These are phyloP conservation scores for Chironomus riparius DNA, from an alignment of 2,888 invertebrate genomes.

Conservation along the genomic window DNA sequence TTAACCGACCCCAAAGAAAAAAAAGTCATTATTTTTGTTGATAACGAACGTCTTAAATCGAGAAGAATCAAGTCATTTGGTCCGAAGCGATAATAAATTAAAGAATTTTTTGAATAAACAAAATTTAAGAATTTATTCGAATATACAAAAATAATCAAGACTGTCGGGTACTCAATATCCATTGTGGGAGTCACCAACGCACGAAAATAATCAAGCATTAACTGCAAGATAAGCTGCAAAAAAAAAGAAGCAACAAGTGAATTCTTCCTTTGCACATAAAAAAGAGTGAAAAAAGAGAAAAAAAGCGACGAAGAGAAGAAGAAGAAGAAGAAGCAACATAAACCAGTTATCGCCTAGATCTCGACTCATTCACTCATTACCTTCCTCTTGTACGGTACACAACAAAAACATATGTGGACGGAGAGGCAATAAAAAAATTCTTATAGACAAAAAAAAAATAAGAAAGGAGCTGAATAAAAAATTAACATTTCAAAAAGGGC, in stretches of 20 bases:
- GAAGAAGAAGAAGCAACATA: slow-evolving; percentile 5
- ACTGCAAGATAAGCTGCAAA: neutral
- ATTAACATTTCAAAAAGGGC: neutral
- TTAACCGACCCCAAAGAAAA: too few species aligned
- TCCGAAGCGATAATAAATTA: too few species aligned
- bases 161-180: too few species aligned
- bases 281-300: neutral
- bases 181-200: neutral
- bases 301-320: slow-evolving; percentile 8
- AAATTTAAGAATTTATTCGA: neutral
- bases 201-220: neutral
- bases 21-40: too few species aligned
- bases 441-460: neutral
- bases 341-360: slow-evolving; percentile 26
- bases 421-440: neutral
- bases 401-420: neutral
- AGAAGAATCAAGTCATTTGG: too few species aligned
- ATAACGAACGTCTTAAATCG: too few species aligned
- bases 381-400: neutral
- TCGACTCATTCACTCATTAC: neutral
- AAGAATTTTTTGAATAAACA: neutral
- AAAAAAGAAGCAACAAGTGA: neutral
- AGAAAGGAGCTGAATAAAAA: neutral
- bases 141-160: neutral
- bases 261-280: neutral